These are phyloP conservation scores for Gephyroberyx darwinii DNA, from an alignment of 2,797 vertebrate genomes.

Conservation along the genomic window DNA sequence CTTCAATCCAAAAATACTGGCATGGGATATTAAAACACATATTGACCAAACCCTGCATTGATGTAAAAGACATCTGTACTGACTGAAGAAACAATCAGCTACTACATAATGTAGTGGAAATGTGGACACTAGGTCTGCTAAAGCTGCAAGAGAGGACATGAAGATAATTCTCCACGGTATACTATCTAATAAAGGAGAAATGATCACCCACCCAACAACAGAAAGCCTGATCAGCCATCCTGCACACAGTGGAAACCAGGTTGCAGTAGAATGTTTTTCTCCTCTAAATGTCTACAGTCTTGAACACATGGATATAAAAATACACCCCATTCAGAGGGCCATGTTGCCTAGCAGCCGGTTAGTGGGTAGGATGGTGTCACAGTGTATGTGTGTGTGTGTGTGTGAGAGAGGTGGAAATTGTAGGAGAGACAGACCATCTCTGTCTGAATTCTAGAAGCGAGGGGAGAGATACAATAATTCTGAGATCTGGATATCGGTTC, in stretches of 20 bases:
- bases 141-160: too few relatives aligned
- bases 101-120: too few relatives aligned
- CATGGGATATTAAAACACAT: too few relatives aligned
- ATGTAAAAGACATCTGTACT: too few relatives aligned
- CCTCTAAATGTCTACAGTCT: conserved; percentile 58
- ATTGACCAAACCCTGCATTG: too few relatives aligned
- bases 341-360: conserved; percentile 80
- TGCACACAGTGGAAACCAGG: conserved; percentile 39
- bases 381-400: conserved; percentile 1
- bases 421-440: conserved; percentile 49
- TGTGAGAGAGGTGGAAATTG: conserved; percentile 60
- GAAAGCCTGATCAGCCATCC: conserved; percentile 30
- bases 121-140: too few relatives aligned
- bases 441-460: conserved; percentile 26
- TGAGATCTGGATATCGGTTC: too few relatives aligned
- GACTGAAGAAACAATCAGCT: too few relatives aligned
- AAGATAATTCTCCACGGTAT: background rate
- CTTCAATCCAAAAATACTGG: too few relatives aligned
- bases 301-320: conserved; percentile 75
- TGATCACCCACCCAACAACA: background rate
- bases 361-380: conserved; percentile 76
- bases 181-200: conserved; percentile 10
- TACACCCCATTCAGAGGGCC: conserved; percentile 73
- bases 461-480: conserved; percentile 29
- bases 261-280: conserved; percentile 58